phyloP scores from a whole-genome alignment of 2,113 vertebrate genomes.

The Crotalus helleri region DNA sequence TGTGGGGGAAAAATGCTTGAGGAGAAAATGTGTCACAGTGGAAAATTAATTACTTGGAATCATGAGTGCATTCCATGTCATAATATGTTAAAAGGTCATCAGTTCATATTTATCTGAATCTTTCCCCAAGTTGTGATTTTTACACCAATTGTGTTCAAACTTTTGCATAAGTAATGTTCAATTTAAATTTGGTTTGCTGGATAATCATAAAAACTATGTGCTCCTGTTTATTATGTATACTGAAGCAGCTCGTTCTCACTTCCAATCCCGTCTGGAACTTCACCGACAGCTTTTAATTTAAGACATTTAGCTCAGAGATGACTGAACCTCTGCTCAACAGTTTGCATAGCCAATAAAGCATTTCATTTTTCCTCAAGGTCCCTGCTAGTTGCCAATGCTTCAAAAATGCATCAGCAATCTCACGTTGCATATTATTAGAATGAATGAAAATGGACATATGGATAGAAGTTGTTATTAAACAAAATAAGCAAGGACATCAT shows the following conservation, averaged over 20 bases:
- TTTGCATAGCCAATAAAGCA: conserved; percentile 68
- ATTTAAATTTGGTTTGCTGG: conserved; percentile 31
- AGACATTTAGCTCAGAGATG: conserved; percentile 67
- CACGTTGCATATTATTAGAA: conserved; percentile 67
- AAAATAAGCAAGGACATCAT: conserved; percentile 60
- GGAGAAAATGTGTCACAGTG: conserved; percentile 35
- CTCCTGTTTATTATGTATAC: conserved; percentile 47
- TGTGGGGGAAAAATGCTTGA: conserved; percentile 36
- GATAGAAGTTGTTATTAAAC: conserved; percentile 56
- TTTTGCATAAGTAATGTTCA: conserved; percentile 29
- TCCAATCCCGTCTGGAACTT: conserved; percentile 56
- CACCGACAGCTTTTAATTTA: conserved; percentile 73
- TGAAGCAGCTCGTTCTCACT: conserved; percentile 37
- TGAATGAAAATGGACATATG: conserved; percentile 58
- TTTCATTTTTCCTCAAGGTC: conserved; percentile 83
- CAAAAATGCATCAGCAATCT: conserved; percentile 63
- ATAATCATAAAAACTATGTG: conserved; percentile 38
- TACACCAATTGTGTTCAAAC: conserved; percentile 24
- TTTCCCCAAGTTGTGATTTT: conserved; percentile 62
- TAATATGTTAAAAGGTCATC: conserved; percentile 50
- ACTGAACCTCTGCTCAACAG: conserved; percentile 69
- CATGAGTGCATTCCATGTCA: conserved; percentile 53
- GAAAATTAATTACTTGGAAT: conserved; percentile 49
- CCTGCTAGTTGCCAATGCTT: conserved; percentile 65
- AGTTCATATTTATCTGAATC: conserved; percentile 53